Evolutionary conservation across 2,888 invertebrate genomes (phyloP).

Genomic region (Platerodrilus igneus): DNA sequence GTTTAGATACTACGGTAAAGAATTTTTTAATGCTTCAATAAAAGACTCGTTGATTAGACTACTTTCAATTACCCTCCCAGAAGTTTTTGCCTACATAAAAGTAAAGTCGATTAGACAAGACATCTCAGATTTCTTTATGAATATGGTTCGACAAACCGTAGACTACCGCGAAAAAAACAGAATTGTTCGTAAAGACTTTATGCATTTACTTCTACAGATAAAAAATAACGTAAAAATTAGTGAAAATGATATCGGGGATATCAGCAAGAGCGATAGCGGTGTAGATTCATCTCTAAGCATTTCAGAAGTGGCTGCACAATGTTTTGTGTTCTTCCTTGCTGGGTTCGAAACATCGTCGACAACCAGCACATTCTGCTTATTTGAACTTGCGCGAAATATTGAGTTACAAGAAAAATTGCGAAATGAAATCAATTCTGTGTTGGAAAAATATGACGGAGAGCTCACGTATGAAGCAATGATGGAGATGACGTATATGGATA

Average conservation of each 20-base stretch:
- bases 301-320: slow-evolving; percentile 37
- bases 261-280: too few species aligned
- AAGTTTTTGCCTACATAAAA: slow-evolving; percentile 25
- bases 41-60: slow-evolving; percentile 11
- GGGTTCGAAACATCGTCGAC: slow-evolving; percentile 48
- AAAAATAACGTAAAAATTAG: slow-evolving; percentile 40
- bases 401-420: slow-evolving; percentile 40
- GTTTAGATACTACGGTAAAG: slow-evolving; percentile 38
- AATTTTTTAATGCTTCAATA: slow-evolving; percentile 30
- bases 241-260: slow-evolving; percentile 24
- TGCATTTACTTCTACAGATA: slow-evolving; percentile 52
- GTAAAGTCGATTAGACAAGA: slow-evolving; percentile 30
- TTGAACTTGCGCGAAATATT: slow-evolving; percentile 41
- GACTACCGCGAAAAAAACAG: slow-evolving; percentile 47
- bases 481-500: slow-evolving; percentile 43
- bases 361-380: slow-evolving; percentile 40
- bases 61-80: slow-evolving; percentile 23
- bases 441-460: slow-evolving; percentile 32
- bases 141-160: slow-evolving; percentile 46
- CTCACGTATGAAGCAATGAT: slow-evolving; percentile 41
- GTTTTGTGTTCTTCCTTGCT: slow-evolving; percentile 44
- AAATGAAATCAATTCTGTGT: slow-evolving; percentile 36
- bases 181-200: slow-evolving; percentile 51
- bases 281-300: too few species aligned
- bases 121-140: slow-evolving; percentile 47